Base-by-base conservation (phyloP, 2,888 invertebrate species). In the Thereva unica region DNA sequence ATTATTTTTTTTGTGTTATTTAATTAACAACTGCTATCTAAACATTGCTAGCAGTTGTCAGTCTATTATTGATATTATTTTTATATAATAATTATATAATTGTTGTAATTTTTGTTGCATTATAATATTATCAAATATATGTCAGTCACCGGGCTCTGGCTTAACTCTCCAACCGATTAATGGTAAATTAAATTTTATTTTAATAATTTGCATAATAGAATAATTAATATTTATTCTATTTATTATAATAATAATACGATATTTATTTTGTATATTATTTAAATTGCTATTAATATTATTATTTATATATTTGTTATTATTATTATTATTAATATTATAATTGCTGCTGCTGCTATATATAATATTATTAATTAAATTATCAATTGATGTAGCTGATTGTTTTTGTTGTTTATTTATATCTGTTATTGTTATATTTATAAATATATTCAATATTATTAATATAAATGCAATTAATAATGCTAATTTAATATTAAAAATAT, bases 101-200 rank as follows among this genome's bases (percentile, higher is more conserved):
- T 56, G 50, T 49, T 34, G 35, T 52, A 61, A 69, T 70, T 64
- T 34, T 54, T 56, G 50, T 49, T 34, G 35, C 49, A 61, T 70
- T 70, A 61, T 34, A 49, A 54, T 40, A 40, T 47, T 40, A 55
- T 55, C 65, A 45, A 55, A 68, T 59, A 54, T 67, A 76, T 76
- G 85, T 85, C 85, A 85, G 85, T 85, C 85, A 74, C 85, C 85
- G 74, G 85, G 85, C 76, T 85, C 85, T 74, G 82, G 78, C 68
- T 82, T 80, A 72, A 81, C 79, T 73, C 80, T 77, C 81, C 82
- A 81, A 67, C 79, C 81, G 73, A 81, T 77, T 73, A 77, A 74
- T 71, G 79, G 78, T 53, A 50, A 47, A 44, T 61, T 54, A 12
- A 61, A 44, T 56, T 66, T 67, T 34, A 65, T 52, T 65, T 67